A percentile compares a stretch with the other conserved stretches of the same genome.
phyloP scores from a whole-genome alignment of 2,113 vertebrate species.

The Bothrops jararaca region DNA sequence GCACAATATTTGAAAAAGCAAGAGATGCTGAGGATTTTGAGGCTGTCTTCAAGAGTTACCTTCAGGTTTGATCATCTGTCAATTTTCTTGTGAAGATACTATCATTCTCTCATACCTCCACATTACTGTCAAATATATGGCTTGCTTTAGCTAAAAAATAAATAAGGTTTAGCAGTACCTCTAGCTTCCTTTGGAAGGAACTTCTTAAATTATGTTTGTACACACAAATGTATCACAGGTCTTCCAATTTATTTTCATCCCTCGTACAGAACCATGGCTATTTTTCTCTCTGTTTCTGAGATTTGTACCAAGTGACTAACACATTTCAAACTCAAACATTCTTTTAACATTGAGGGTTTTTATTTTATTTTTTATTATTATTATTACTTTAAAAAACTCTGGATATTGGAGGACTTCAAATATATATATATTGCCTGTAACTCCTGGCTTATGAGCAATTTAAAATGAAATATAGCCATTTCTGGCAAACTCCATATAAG shows the following conservation, averaged over 20 bases:
- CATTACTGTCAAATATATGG: neutral
- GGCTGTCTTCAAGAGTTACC: neutral
- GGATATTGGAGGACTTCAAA: neutral
- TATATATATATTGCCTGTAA: neutral
- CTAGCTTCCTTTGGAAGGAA: neutral
- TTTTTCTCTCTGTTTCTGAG: neutral
- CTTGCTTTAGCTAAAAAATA: neutral
- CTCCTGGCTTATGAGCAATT: neutral
- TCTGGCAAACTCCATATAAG: neutral
- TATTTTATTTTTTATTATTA: neutral
- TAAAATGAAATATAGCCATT: conserved; percentile 3
- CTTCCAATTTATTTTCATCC: neutral
- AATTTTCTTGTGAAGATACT: neutral
- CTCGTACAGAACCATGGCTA: neutral
- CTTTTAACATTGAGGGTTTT: neutral
- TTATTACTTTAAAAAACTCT: neutral
- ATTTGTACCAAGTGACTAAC: neutral
- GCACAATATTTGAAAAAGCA: neutral
- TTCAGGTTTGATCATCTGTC: neutral
- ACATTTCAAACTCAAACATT: neutral
- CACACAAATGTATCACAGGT: neutral
- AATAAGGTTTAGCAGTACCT: neutral
- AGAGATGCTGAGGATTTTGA: neutral
- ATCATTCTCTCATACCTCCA: neutral
- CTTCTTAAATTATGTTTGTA: neutral